Conservation (phyloP, 2,888 invertebrate species). For the Orthosia incerta region DNA sequence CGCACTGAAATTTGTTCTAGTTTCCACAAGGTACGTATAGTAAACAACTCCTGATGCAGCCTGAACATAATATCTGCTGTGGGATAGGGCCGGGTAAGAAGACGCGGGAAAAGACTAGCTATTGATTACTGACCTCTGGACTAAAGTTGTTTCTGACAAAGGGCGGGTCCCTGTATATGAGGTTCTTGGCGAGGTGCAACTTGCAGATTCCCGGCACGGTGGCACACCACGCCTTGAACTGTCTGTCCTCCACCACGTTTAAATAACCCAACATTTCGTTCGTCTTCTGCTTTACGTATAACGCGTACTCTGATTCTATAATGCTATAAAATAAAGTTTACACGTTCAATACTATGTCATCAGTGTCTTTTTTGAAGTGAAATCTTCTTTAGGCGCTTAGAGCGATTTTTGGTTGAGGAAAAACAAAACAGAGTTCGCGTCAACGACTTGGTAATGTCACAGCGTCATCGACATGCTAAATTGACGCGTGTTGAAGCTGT, state of each 20-base stretch:
- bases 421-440: too few relatives aligned
- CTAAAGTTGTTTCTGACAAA: conserved; percentile 93
- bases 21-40: too few relatives aligned
- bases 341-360: neutral
- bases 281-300: conserved; percentile 91
- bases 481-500: too few relatives aligned
- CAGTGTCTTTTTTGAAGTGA: neutral
- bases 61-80: too few relatives aligned
- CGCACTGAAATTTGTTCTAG: too few relatives aligned
- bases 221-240: conserved; percentile 93
- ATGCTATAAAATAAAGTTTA: conserved; percentile 78
- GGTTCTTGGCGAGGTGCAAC: conserved; percentile 91
- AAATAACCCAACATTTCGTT: conserved; percentile 93
- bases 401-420: too few relatives aligned
- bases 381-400: too few relatives aligned
- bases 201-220: conserved; percentile 93
- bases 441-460: too few relatives aligned
- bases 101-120: too few relatives aligned
- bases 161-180: conserved; percentile 91
- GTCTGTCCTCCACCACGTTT: conserved; percentile 91
- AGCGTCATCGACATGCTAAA: too few relatives aligned
- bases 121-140: conserved; percentile 85
- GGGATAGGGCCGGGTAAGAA: too few relatives aligned
- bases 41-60: too few relatives aligned
- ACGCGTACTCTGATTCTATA: conserved; percentile 91